Conservation (phyloP, 2,797 vertebrate species). For the Hyperoplus immaculatus region DNA sequence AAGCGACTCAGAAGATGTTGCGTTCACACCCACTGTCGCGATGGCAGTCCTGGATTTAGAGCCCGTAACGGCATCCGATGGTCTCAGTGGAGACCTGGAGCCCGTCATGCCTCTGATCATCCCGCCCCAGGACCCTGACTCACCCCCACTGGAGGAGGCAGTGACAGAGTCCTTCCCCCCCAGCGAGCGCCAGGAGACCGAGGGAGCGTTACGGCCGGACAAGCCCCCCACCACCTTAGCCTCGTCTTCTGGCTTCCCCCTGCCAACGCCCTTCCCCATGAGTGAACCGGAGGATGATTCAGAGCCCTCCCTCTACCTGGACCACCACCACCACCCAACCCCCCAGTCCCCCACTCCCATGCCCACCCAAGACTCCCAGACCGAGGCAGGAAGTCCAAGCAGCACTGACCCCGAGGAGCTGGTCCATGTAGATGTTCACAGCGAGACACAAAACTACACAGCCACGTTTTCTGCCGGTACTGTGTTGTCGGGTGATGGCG, state of each 20-base stretch:
- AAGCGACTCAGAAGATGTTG: conserved; percentile 12
- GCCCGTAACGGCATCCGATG: conserved; percentile 61
- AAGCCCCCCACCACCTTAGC: conserved; percentile 70
- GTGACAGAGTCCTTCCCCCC: conserved; percentile 60
- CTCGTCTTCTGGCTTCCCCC: conserved; percentile 48
- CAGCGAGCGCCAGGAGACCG: conserved; percentile 57
- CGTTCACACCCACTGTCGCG: conserved; percentile 44
- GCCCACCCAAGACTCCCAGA: conserved; percentile 52
- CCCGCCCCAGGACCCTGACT: conserved; percentile 47
- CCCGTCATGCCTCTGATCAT: conserved; percentile 60
- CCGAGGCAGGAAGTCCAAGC: conserved; percentile 42
- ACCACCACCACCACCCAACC: conserved; percentile 12
- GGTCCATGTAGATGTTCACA: conserved; percentile 35
- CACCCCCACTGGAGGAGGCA: conserved; percentile 55
- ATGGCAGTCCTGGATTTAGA: conserved; percentile 21
- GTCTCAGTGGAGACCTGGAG: conserved; percentile 48
- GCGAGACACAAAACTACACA: conserved; percentile 87
- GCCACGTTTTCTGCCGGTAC: conserved; percentile 90
- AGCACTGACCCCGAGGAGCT: conserved; percentile 71
- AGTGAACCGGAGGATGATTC: conserved; percentile 60
- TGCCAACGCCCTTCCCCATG: conserved; percentile 68
- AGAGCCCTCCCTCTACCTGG: conserved; percentile 49
- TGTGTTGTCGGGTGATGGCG: conserved; percentile 94
- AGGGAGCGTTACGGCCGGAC: conserved; percentile 31
- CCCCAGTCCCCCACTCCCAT: conserved; percentile 47